Evolutionary conservation across 2,888 invertebrate genomes (phyloP).

Genomic region (Ophion slaviceki): DNA sequence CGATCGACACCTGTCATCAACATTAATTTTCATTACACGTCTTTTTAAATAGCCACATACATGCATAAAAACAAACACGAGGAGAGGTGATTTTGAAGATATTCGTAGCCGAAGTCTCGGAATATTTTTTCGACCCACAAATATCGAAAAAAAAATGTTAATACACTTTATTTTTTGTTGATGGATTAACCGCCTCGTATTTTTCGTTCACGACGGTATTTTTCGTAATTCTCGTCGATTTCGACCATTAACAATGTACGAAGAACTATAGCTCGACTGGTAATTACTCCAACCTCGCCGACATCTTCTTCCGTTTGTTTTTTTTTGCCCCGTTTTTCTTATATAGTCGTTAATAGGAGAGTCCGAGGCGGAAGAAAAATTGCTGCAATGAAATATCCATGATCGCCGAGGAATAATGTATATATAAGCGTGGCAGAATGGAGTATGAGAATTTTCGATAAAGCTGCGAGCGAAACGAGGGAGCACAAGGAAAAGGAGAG

Average conservation of each 20-base stretch:
- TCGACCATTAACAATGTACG: neutral
- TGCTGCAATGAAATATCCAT: conserved; percentile 32
- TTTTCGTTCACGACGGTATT: neutral
- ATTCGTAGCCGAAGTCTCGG: neutral
- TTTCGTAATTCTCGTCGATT: neutral
- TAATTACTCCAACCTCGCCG: neutral
- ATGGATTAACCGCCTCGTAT: neutral
- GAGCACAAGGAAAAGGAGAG: neutral
- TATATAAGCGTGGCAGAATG: neutral
- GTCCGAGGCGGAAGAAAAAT: conserved; percentile 12
- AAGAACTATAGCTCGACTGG: neutral
- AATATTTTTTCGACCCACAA: neutral
- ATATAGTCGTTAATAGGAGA: neutral
- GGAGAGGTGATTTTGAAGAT: neutral
- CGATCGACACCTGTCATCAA: conserved; percentile 60
- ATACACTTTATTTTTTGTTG: neutral
- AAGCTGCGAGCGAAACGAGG: neutral
- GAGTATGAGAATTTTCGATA: conserved; percentile 7
- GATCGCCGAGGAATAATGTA: conserved; percentile 6
- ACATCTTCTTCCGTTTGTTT: neutral
- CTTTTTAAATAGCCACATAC: neutral
- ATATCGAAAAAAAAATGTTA: neutral
- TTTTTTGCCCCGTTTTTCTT: neutral
- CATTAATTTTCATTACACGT: conserved; percentile 35
- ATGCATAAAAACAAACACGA: neutral